Conservation (phyloP, 2,797 vertebrate species). For the Enteromius unitaeniatus region DNA sequence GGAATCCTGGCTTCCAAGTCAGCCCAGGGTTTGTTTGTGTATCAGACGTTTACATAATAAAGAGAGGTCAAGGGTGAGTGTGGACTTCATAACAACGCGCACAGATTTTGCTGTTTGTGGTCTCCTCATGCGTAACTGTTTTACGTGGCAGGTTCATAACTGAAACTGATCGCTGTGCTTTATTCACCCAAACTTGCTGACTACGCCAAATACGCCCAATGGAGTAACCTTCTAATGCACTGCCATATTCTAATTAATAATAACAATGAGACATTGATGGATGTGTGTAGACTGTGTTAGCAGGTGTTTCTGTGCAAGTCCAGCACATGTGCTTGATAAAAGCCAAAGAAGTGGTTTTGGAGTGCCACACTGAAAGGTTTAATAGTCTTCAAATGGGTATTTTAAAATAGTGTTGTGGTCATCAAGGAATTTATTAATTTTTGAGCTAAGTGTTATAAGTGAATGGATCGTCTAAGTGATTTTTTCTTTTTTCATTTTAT, state of each 20-base stretch:
- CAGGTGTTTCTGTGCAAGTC: slow-evolving; percentile 16
- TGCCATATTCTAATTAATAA: slow-evolving; percentile 17
- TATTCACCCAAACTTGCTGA: background rate
- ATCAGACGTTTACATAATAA: slow-evolving; percentile 2
- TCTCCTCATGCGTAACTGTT: background rate
- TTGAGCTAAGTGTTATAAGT: background rate
- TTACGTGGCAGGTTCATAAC: background rate
- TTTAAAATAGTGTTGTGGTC: background rate
- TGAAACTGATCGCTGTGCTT: background rate
- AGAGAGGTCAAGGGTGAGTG: slow-evolving; percentile 48
- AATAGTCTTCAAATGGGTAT: background rate
- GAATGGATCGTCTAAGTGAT: background rate
- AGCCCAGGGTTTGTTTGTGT: slow-evolving; percentile 43
- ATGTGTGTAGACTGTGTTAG: background rate
- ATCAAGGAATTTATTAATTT: background rate
- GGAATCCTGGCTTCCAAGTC: slow-evolving; percentile 70
- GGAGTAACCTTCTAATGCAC: slow-evolving; percentile 28
- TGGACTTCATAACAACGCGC: background rate
- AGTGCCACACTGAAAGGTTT: background rate
- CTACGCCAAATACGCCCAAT: slow-evolving; percentile 20
- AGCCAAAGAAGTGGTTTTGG: background rate
- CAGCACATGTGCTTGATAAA: slow-evolving; percentile 5
- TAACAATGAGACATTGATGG: slow-evolving; percentile 39
- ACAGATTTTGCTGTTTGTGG: background rate
- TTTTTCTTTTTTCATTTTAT: no score